A percentile compares a stretch with the other conserved stretches of the same genome.
These are phyloP conservation scores for Malurus melanocephalus DNA, from an alignment of 2,113 vertebrate genomes.

Conservation along the genomic window DNA sequence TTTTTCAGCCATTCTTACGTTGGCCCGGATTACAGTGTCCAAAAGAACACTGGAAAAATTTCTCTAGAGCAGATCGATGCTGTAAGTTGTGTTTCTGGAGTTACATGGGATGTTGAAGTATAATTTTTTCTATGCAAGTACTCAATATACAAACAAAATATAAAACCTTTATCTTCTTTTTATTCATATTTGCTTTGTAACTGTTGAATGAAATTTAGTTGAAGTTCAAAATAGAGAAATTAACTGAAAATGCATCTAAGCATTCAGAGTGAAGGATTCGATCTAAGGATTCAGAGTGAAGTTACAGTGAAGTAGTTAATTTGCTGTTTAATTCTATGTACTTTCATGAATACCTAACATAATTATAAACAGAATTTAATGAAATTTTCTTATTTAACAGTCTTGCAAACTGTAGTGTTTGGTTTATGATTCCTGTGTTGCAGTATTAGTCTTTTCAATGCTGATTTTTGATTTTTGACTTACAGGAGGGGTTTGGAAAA, in stretches of 20 bases:
- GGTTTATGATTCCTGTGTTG: background rate
- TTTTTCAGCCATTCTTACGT: slow-evolving; percentile 86
- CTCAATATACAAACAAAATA: background rate
- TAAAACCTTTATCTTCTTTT: background rate
- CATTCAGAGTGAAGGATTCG: background rate
- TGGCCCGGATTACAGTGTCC: slow-evolving; percentile 91
- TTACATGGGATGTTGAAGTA: background rate
- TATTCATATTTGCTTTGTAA: background rate
- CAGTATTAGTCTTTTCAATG: background rate
- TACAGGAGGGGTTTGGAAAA: background rate
- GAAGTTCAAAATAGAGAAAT: background rate
- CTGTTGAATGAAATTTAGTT: background rate
- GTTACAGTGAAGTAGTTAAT: background rate
- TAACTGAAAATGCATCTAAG: background rate
- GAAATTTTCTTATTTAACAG: background rate
- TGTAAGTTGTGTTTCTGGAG: slow-evolving; percentile 73
- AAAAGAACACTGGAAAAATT: slow-evolving; percentile 89
- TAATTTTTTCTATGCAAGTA: background rate
- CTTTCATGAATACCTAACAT: background rate
- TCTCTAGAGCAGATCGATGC: slow-evolving; percentile 92
- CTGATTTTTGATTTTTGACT: background rate
- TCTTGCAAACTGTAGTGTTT: background rate
- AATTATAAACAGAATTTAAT: background rate
- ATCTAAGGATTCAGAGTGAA: background rate
- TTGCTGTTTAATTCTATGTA: background rate